Evolutionary conservation across 2,888 invertebrate genomes (phyloP).

Genomic region (Tipula lateralis): DNA sequence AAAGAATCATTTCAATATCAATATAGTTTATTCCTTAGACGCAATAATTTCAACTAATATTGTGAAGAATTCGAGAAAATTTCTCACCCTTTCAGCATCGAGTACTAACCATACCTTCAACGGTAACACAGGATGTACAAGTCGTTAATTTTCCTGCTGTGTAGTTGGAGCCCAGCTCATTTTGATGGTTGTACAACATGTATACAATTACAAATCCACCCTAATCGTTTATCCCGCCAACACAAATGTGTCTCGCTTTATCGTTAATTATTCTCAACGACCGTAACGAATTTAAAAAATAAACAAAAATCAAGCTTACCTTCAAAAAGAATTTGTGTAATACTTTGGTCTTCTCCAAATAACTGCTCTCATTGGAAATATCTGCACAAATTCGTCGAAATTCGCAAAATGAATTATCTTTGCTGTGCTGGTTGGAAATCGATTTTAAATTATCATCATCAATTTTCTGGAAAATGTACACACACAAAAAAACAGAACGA

Average conservation of each 20-base stretch:
- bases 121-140: too few relatives aligned
- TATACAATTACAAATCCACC: too few relatives aligned
- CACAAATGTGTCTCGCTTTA: neutral
- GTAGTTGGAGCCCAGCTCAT: too few relatives aligned
- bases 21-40: too few relatives aligned
- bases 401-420: slow-evolving; percentile 69
- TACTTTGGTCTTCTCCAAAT: slow-evolving; percentile 73
- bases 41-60: too few relatives aligned
- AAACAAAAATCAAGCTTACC: slow-evolving; percentile 41
- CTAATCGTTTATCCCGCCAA: too few relatives aligned
- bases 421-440: slow-evolving; percentile 40
- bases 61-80: too few relatives aligned
- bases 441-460: slow-evolving; percentile 30
- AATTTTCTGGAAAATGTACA: slow-evolving; percentile 26
- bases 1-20: too few relatives aligned
- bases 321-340: slow-evolving; percentile 63
- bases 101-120: too few relatives aligned
- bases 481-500: neutral
- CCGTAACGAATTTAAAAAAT: neutral
- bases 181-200: too few relatives aligned
- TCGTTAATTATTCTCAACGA: neutral
- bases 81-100: too few relatives aligned
- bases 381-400: slow-evolving; percentile 74
- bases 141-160: too few relatives aligned
- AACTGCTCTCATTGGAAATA: slow-evolving; percentile 71